These are phyloP conservation scores for Andricus curvator DNA, from an alignment of 2,888 invertebrate genomes.

Conservation along the genomic window DNA sequence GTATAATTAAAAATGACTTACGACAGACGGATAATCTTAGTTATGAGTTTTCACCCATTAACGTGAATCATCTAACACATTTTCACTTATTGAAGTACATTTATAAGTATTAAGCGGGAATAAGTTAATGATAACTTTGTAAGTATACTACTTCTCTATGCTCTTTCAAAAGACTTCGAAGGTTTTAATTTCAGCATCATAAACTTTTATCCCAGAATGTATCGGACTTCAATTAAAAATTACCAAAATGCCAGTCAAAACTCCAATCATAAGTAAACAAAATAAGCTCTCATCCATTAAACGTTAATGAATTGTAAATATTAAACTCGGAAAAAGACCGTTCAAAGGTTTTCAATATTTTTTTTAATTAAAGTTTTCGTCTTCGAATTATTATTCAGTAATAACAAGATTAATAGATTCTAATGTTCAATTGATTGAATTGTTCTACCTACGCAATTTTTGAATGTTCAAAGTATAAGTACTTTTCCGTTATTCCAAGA, in stretches of 20 bases:
- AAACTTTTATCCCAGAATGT: neutral
- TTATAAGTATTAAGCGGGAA: neutral
- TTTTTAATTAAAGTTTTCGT: too few species aligned
- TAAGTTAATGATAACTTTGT: slow-evolving; percentile 16
- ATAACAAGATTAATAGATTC: too few species aligned
- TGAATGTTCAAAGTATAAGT: too few species aligned
- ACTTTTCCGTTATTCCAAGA: too few species aligned
- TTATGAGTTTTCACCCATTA: slow-evolving; percentile 38
- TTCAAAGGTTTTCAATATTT: too few species aligned
- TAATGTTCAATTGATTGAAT: too few species aligned
- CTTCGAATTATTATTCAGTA: too few species aligned
- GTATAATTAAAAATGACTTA: slow-evolving; percentile 41
- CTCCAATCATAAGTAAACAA: neutral
- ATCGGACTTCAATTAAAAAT: neutral
- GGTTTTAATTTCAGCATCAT: neutral
- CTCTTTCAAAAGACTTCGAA: slow-evolving; percentile 3
- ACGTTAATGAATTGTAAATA: neutral
- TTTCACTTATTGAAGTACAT: neutral
- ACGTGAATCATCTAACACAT: slow-evolving; percentile 22
- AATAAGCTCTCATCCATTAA: neutral
- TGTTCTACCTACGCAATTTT: too few species aligned
- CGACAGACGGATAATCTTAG: slow-evolving; percentile 24
- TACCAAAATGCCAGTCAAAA: neutral
- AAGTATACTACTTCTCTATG: slow-evolving; percentile 14
- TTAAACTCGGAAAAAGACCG: neutral